These are phyloP conservation scores for Chaetodon trifascialis DNA, from an alignment of 2,113 vertebrate species.

Conservation along the genomic window DNA sequence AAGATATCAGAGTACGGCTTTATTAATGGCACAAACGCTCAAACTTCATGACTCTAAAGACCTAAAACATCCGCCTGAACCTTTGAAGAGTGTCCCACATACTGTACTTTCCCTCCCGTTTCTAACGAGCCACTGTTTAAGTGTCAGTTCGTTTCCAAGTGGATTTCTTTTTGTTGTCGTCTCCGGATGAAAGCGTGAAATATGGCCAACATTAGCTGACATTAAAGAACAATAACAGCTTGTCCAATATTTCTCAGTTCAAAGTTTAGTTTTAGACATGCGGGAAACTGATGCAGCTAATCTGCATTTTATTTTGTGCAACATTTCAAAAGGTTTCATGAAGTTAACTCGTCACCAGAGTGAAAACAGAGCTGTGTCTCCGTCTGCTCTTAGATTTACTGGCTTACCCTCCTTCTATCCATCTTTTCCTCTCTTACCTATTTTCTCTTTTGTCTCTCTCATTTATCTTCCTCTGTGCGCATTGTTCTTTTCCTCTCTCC, in stretches of 20 bases:
- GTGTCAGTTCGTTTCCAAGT: neutral
- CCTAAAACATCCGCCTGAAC: neutral
- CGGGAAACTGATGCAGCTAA: neutral
- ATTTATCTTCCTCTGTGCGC: conserved; percentile 17
- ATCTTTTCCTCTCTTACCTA: conserved; percentile 9
- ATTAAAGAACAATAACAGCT: conserved; percentile 22
- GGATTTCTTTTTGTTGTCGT: neutral
- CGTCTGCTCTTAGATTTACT: neutral
- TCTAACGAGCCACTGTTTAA: neutral
- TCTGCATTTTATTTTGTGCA: conserved; percentile 4
- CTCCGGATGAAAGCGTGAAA: neutral
- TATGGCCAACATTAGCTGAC: conserved; percentile 7
- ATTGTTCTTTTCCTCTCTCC: conserved; percentile 13
- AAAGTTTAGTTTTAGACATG: neutral
- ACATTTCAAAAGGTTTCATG: conserved; percentile 23
- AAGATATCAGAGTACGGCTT: neutral
- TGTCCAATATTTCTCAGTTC: neutral
- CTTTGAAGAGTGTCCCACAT: neutral
- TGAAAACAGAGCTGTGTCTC: neutral
- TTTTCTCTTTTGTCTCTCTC: conserved; percentile 7
- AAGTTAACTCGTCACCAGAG: neutral
- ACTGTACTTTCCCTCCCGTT: neutral
- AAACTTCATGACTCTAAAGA: neutral
- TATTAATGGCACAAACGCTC: neutral
- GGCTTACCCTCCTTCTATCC: conserved; percentile 1